phyloP scores from a whole-genome alignment of 2,113 vertebrate genomes.

The Daphoenositta chrysoptera region DNA sequence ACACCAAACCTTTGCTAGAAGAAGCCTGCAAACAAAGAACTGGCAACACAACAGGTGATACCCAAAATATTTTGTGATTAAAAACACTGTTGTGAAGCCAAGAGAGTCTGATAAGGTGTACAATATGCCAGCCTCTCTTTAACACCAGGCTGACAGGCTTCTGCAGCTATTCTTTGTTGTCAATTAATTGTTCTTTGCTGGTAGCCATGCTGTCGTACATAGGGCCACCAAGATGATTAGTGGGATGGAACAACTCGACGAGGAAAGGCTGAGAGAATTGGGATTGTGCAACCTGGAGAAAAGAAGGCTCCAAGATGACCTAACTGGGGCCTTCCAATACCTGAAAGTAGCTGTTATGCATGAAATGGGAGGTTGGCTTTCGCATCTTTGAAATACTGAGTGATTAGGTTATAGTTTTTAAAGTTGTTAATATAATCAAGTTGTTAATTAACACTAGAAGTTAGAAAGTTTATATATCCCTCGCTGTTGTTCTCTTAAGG shows the following conservation, averaged over 20 bases:
- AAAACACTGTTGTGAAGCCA: accelerated
- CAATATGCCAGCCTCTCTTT: accelerated
- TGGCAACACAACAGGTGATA: background rate
- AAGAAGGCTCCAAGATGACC: background rate
- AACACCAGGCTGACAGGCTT: background rate
- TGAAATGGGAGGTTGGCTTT: too few relatives aligned
- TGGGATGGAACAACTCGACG: accelerated
- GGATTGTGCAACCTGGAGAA: background rate
- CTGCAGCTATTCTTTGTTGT: background rate
- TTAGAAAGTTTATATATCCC: too few relatives aligned
- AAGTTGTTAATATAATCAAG: too few relatives aligned
- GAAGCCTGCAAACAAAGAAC: background rate
- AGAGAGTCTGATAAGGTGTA: background rate
- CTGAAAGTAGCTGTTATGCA: too few relatives aligned
- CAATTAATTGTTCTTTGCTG: background rate
- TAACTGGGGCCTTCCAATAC: background rate
- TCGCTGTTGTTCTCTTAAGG: too few relatives aligned
- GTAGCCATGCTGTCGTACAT: accelerated
- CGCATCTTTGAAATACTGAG: too few relatives aligned
- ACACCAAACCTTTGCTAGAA: background rate
- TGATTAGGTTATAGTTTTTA: too few relatives aligned
- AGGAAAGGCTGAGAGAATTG: background rate
- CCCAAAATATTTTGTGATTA: background rate
- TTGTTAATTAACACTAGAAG: too few relatives aligned
- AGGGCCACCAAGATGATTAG: background rate